Evolutionary conservation across 2,888 invertebrate genomes (phyloP).

Genomic region (Drosophila melanosoma): DNA sequence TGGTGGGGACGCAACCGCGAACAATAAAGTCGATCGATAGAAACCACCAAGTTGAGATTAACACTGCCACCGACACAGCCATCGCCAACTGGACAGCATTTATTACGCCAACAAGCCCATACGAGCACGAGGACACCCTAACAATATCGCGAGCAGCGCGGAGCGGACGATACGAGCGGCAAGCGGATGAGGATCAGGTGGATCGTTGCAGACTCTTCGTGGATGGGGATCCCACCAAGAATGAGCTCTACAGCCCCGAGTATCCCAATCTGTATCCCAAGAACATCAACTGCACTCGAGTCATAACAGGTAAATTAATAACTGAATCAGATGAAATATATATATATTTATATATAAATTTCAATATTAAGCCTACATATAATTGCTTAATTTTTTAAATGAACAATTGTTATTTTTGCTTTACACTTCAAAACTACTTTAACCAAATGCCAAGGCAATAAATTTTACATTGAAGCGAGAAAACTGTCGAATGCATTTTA

Average conservation of each 20-base stretch:
- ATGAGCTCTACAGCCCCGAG: constrained; percentile 89
- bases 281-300: constrained; percentile 88
- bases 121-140: constrained; percentile 1
- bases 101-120: constrained; percentile 17
- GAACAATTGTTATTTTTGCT: background rate
- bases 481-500: background rate
- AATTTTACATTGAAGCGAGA: background rate
- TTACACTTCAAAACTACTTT: background rate
- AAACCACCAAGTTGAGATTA: background rate
- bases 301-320: constrained; percentile 87
- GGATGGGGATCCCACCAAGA: constrained; percentile 86
- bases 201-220: constrained; percentile 87
- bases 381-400: background rate
- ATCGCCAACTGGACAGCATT: constrained; percentile 19
- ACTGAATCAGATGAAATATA: background rate
- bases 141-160: constrained; percentile 44
- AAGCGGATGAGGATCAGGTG: constrained; percentile 71
- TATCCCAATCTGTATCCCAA: constrained; percentile 89
- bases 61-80: constrained; percentile 9
- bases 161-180: constrained; percentile 58
- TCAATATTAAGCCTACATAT: background rate
- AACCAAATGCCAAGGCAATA: background rate
- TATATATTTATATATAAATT: too few relatives aligned
- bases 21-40: constrained; percentile 4
- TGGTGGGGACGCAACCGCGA: constrained; percentile 13